Evolutionary conservation across 37 sponge, comb jelly and placozoan genomes (phyloP).

Genomic region (Chondrilla cf. caribensis): DNA sequence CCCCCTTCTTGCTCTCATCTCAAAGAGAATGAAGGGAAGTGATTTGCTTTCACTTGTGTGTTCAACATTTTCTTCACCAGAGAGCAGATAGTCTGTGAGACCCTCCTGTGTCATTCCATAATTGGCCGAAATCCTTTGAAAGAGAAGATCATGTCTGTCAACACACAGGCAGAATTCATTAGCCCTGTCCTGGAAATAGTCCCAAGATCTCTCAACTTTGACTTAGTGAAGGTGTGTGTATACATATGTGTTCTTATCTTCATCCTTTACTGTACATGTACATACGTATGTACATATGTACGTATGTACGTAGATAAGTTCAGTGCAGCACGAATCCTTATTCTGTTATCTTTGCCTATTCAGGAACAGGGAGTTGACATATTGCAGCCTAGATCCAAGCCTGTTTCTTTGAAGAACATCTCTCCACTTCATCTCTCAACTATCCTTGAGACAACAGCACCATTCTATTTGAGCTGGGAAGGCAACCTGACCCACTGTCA

Average conservation of each 20-base stretch:
- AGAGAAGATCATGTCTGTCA: constrained; percentile 89
- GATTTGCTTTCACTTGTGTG: no score
- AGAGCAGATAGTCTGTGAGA: constrained; percentile 69
- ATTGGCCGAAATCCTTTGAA: constrained; percentile 93
- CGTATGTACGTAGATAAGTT: not conserved
- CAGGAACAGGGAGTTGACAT: no score
- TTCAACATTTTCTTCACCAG: no score
- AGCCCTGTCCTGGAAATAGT: constrained; percentile 81
- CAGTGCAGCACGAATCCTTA: no score
- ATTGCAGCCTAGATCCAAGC: constrained; percentile 13
- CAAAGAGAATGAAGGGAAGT: no score
- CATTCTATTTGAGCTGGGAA: constrained; percentile 53
- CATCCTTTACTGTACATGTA: not conserved
- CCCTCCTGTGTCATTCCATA: constrained; percentile 89
- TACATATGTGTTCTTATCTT: not conserved
- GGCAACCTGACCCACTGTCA: not conserved
- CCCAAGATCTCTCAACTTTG: constrained; percentile 54
- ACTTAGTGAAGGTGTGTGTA: constrained; percentile 56
- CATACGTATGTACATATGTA: not conserved
- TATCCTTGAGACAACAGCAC: constrained; percentile 49
- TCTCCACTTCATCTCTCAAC: constrained; percentile 75
- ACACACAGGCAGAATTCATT: constrained; percentile 78
- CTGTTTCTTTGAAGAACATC: constrained; percentile 60
- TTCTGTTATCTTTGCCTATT: no score
- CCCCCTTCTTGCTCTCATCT: no score